Percentiles rank a stretch among this genome's conserved stretches.
These are phyloP conservation scores for Protobothrops mucrosquamatus DNA, from an alignment of 2,113 vertebrate genomes.

Conservation along the genomic window DNA sequence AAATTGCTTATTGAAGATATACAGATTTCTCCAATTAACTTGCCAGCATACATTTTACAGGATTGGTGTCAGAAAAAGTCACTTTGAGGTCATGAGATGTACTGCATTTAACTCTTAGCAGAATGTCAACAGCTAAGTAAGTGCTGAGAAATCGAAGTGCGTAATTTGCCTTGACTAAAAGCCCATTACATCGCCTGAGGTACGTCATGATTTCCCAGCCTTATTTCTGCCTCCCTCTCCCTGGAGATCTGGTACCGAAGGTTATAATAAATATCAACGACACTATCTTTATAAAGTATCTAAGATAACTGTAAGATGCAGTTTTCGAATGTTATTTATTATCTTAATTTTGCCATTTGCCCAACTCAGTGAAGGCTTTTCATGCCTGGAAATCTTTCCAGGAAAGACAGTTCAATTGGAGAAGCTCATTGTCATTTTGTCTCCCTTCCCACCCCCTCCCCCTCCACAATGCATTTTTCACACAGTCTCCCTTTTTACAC, in stretches of 20 bases:
- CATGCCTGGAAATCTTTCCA: not conserved
- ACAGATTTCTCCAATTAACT: constrained; percentile 18
- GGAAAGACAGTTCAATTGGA: not conserved
- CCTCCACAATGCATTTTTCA: not conserved
- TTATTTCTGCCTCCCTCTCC: not conserved
- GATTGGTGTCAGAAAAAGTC: constrained; percentile 14
- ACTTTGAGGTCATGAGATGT: not conserved
- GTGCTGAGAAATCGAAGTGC: not conserved
- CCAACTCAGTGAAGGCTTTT: not conserved
- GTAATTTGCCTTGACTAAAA: rapidly evolving
- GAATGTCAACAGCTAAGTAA: not conserved
- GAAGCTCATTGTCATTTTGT: not conserved
- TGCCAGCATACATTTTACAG: not conserved
- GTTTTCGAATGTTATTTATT: not conserved
- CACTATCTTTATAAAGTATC: not conserved
- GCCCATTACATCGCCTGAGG: not conserved
- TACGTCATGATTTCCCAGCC: not conserved
- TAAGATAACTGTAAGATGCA: not conserved
- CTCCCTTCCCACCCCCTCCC: not conserved
- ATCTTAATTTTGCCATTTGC: not conserved
- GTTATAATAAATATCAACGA: not conserved
- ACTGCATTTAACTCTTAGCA: not conserved
- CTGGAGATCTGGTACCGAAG: not conserved
- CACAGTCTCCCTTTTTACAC: not conserved
- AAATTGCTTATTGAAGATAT: constrained; percentile 27